Evolutionary conservation across 2,888 invertebrate species (phyloP).

Genomic region (Synanthedon tipuliformis): DNA sequence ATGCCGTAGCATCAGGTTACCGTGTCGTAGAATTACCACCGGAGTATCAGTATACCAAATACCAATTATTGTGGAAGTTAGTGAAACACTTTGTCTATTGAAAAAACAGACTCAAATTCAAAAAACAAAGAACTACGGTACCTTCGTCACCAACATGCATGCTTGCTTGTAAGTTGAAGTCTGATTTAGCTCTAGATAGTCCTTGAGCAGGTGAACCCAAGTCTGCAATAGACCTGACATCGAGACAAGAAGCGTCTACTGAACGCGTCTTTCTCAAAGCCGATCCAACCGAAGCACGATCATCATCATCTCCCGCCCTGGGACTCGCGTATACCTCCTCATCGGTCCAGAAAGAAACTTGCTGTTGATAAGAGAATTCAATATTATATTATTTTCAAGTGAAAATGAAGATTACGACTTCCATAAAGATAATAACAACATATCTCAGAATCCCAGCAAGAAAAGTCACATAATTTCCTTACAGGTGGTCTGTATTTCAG

Average conservation of each 20-base stretch:
- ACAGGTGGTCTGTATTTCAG: too few species aligned
- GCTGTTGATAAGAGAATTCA: slow-evolving; percentile 47
- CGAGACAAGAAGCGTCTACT: slow-evolving; percentile 89
- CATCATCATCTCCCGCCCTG: slow-evolving; percentile 75
- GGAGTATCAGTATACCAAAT: too few species aligned
- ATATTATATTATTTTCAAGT: background rate
- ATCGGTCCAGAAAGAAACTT: slow-evolving; percentile 84
- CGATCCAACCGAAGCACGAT: slow-evolving; percentile 79
- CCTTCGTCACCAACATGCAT: slow-evolving; percentile 77
- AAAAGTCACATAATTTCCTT: too few species aligned
- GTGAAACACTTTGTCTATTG: too few species aligned
- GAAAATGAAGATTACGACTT: background rate
- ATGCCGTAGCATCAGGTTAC: too few species aligned
- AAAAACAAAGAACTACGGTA: slow-evolving; percentile 21
- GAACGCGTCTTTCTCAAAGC: slow-evolving; percentile 88
- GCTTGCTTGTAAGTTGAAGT: slow-evolving; percentile 84
- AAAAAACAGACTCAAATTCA: too few species aligned
- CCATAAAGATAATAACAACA: background rate
- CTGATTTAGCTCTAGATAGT: slow-evolving; percentile 86
- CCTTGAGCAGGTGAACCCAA: slow-evolving; percentile 74
- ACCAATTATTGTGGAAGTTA: too few species aligned
- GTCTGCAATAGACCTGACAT: slow-evolving; percentile 79
- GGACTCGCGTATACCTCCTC: slow-evolving; percentile 79
- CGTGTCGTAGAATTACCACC: too few species aligned
- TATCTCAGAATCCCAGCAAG: background rate